phyloP scores from a whole-genome alignment of 64 coral and sea anemone species.

The Acropora tenuis region DNA sequence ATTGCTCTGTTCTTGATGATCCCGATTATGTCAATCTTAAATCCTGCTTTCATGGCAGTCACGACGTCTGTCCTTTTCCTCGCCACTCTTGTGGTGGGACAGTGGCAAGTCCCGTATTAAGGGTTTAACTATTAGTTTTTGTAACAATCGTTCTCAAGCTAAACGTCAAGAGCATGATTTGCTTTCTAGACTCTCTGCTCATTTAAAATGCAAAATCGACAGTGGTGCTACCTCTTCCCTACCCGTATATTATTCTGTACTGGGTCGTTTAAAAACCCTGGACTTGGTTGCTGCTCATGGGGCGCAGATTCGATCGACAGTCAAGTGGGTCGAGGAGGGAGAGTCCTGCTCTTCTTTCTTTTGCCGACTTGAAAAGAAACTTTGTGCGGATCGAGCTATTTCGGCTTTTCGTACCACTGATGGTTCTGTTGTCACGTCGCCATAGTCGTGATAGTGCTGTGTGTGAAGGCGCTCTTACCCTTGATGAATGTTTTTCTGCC shows the following conservation, averaged over 20 bases:
- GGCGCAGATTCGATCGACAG: not conserved
- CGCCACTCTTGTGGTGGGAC: not conserved
- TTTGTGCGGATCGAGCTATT: not conserved
- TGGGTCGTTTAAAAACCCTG: not conserved
- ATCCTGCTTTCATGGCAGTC: not conserved
- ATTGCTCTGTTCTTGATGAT: not conserved
- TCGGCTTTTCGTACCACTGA: not conserved
- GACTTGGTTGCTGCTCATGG: not conserved
- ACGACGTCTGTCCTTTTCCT: not conserved
- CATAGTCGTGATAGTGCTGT: not conserved
- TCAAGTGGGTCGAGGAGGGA: slow-evolving; percentile 28
- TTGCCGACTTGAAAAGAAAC: not conserved
- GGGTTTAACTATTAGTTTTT: not conserved
- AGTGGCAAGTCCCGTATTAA: not conserved
- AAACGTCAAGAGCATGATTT: not conserved
- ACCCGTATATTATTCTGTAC: not conserved
- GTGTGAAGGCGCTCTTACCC: not conserved
- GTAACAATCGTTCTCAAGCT: not conserved
- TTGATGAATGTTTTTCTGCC: not conserved
- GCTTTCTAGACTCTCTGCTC: not conserved
- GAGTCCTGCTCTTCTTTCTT: slow-evolving; percentile 25
- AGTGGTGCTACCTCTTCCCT: not conserved
- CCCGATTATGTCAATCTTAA: not conserved
- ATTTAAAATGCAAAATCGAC: not conserved
- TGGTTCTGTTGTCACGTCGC: not conserved